Percentiles rank a stretch among this genome's conserved stretches.
Conservation (phyloP, 2,113 vertebrate genomes). For the Scartelaos histophorus region DNA sequence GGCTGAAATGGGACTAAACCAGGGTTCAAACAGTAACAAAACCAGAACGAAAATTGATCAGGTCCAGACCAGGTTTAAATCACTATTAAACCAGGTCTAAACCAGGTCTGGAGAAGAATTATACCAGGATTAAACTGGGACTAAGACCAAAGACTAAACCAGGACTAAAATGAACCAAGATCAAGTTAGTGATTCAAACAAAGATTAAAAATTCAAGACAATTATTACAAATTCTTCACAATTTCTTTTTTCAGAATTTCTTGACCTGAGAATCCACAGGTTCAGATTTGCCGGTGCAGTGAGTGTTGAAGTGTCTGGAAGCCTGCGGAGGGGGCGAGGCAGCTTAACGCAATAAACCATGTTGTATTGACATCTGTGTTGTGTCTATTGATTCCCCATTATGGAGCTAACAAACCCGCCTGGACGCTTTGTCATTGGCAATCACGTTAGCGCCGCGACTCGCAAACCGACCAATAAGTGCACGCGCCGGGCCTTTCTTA, state of each 20-base stretch:
- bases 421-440: conserved; percentile 83
- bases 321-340: conserved; percentile 65
- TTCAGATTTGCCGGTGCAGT: conserved; percentile 11
- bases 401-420: conserved; percentile 83
- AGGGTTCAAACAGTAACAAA: too few relatives aligned
- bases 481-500: conserved; percentile 39
- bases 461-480: conserved; percentile 33
- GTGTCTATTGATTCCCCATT: conserved; percentile 85
- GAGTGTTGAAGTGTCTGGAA: conserved; percentile 46
- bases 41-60: too few relatives aligned
- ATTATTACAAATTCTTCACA: background rate
- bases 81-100: too few relatives aligned
- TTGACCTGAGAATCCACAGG: background rate
- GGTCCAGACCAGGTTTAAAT: too few relatives aligned
- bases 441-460: conserved; percentile 79
- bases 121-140: too few relatives aligned
- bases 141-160: too few relatives aligned
- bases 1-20: too few relatives aligned
- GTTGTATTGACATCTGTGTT: conserved; percentile 85
- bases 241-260: background rate
- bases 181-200: too few relatives aligned
- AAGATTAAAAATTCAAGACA: background rate
- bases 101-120: too few relatives aligned
- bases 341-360: conserved; percentile 84
- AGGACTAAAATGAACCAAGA: too few relatives aligned